A percentile compares a stretch with the other conserved stretches of the same genome.
Evolutionary conservation across 2,113 vertebrate species (phyloP).

Genomic region (Hydrochoerus hydrochaeris): DNA sequence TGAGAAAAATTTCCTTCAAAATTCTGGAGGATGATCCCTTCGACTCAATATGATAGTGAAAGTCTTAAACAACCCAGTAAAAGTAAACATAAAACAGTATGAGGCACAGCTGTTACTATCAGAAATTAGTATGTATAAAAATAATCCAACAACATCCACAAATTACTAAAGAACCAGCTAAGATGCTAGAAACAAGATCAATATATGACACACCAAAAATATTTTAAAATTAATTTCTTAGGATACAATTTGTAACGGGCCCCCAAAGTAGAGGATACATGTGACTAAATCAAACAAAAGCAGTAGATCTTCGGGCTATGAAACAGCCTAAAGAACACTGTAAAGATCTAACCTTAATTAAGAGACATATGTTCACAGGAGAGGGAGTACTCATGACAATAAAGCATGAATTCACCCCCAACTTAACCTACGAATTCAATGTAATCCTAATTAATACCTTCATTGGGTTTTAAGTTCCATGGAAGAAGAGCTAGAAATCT

Average conservation of each 20-base stretch:
- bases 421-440: not conserved
- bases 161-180: not conserved
- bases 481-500: not conserved
- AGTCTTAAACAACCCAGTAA: not conserved
- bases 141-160: not conserved
- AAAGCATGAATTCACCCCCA: not conserved
- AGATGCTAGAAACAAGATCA: not conserved
- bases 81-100: not conserved
- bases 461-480: not conserved
- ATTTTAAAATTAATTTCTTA: not conserved
- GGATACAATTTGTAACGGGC: not conserved
- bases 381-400: not conserved
- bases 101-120: not conserved
- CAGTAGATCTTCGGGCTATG: not conserved
- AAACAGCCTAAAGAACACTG: not conserved
- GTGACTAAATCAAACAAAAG: not conserved
- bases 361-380: not conserved
- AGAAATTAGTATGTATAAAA: not conserved
- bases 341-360: not conserved
- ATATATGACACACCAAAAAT: not conserved
- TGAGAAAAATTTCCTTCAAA: slow-evolving; percentile 17
- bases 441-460: not conserved
- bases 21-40: not conserved
- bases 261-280: not conserved
- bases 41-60: not conserved